Evolutionary conservation across 1,140 invertebrate species (phyloP), one percentile per base, ranked within the genome.

Genomic region (Bradynema listronoti): DNA sequence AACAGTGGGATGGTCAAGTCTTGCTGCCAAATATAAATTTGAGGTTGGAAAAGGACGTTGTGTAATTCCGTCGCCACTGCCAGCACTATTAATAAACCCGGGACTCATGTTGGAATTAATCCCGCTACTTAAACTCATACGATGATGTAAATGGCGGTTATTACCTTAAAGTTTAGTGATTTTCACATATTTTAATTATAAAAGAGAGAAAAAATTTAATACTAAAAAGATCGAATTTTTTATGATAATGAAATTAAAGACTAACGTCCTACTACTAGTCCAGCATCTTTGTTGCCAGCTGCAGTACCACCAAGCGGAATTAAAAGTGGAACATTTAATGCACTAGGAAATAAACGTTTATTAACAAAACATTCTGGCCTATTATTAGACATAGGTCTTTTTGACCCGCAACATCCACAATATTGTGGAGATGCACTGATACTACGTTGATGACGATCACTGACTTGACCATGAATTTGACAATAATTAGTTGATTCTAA

Each of bases 1-100:
- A 27, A 72, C 64, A 11, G 71, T 73, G 50, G 68, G 63, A 47
- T 61, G 58, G 24, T 67, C 65, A 42, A 62, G 58, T 4, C 65
- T 58, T 16, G 68, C 58, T 2, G 68, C 62, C 30, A 64, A 36
- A 67, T 34, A 64, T 33, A 64, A 33, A 24, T 66, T 64, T 29
- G 34, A 30, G 34, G 53, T 29, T 22, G 58, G 32, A 24, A 33
- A 25, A 33, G 50, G 56, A n/a, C 47, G 29, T 50, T 50, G 47
- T 4, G 16, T n/a, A 24, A 22, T 7, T 9, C n/a, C 9, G 27
- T 24, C 33, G 4, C n/a, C n/a, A n/a, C n/a, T n/a, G n/a, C n/a
- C n/a, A n/a, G n/a, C n/a, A n/a, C n/a, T n/a, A n/a, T n/a, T n/a
- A n/a, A n/a, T n/a, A n/a, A n/a, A n/a, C n/a, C n/a, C n/a, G n/a